These are phyloP conservation scores for Belonocnema kinseyi DNA, from an alignment of 1,140 invertebrate genomes.

Conservation along the genomic window DNA sequence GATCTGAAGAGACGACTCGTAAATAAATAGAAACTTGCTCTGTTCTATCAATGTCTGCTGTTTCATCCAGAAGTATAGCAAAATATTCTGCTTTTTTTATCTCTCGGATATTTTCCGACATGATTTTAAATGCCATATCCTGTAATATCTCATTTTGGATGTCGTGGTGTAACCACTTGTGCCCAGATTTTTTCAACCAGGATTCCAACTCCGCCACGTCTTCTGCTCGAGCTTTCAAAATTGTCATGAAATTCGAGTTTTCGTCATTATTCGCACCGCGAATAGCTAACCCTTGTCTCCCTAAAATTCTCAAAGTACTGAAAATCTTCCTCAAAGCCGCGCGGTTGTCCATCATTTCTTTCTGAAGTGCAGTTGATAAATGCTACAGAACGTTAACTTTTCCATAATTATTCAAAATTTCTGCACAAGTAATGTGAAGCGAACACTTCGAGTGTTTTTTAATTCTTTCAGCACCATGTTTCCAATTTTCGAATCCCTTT, in stretches of 20 bases:
- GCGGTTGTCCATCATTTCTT: not conserved
- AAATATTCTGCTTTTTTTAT: slow-evolving; percentile 38
- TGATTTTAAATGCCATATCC: slow-evolving; percentile 28
- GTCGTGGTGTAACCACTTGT: too few relatives aligned
- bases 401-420: not conserved
- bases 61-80: too few relatives aligned
- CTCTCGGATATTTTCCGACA: slow-evolving; percentile 8
- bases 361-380: not conserved
- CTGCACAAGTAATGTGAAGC: not conserved
- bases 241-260: not conserved
- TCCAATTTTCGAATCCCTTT: not conserved
- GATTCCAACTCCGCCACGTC: too few relatives aligned
- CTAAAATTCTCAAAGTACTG: not conserved
- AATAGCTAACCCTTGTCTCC: not conserved
- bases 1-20: slow-evolving; percentile 41
- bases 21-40: too few relatives aligned
- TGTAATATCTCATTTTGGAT: too few relatives aligned
- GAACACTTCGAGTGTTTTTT: not conserved
- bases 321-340: not conserved
- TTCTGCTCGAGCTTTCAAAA: not conserved
- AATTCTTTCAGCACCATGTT: not conserved
- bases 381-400: not conserved
- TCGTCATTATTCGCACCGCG: not conserved
- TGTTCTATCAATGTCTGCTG: too few relatives aligned
- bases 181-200: too few relatives aligned